These are phyloP conservation scores for Coenonympha glycerion DNA, from an alignment of 2,888 invertebrate genomes.

Conservation along the genomic window DNA sequence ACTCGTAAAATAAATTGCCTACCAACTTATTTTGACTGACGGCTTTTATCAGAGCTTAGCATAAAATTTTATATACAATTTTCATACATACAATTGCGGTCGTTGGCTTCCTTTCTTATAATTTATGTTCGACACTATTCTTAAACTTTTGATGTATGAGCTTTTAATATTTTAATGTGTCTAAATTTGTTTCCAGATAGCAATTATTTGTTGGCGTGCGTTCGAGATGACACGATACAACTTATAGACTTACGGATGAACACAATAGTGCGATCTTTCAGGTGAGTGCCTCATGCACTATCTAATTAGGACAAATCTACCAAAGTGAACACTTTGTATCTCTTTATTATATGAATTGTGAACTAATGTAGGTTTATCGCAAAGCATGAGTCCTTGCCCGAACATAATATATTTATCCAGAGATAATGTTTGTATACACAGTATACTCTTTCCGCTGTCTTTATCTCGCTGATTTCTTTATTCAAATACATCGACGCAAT, in stretches of 20 bases:
- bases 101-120: constrained; percentile 14
- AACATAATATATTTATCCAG: no score
- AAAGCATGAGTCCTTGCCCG: no score
- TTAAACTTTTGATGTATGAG: constrained; percentile 6
- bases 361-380: no score
- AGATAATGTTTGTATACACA: no score
- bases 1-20: constrained; percentile 25
- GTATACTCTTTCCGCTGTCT: no score
- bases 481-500: no score
- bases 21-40: constrained; percentile 20
- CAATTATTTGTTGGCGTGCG: constrained; percentile 92
- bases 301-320: no score
- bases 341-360: no score
- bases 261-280: constrained; percentile 91
- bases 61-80: constrained; percentile 12
- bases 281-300: constrained; percentile 72
- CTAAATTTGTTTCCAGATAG: constrained; percentile 80
- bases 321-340: no score
- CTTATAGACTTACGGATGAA: constrained; percentile 96
- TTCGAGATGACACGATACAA: constrained; percentile 95
- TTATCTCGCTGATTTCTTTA: no score
- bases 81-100: constrained; percentile 18
- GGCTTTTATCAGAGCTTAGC: constrained; percentile 18
- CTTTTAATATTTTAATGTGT: not conserved
- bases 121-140: constrained; percentile 18